A percentile compares a stretch with the other conserved stretches of the same genome.
Conservation (phyloP, 2,113 vertebrate genomes). For the Miniopterus natalensis region DNA sequence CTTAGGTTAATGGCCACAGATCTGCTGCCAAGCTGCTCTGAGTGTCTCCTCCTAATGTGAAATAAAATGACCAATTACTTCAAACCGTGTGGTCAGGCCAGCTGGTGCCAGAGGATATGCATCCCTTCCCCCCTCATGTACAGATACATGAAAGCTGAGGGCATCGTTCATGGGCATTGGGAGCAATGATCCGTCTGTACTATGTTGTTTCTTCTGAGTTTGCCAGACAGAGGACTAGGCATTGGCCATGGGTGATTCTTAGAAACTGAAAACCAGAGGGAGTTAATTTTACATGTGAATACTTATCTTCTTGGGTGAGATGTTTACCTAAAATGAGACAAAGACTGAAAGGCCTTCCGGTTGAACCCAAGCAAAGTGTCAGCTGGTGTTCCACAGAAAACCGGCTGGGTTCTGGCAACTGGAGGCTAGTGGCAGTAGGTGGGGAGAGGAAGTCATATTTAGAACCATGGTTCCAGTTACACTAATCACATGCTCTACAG, state of each 20-base stretch:
- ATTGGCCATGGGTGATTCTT: neutral
- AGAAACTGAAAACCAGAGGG: conserved; percentile 33
- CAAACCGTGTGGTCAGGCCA: conserved; percentile 40
- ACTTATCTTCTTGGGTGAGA: conserved; percentile 49
- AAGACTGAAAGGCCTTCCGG: neutral
- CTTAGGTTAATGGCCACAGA: conserved; percentile 76
- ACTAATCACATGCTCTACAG: neutral
- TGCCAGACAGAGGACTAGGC: conserved; percentile 1
- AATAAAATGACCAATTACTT: conserved; percentile 70
- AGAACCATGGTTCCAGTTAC: conserved; percentile 35
- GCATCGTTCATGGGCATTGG: neutral
- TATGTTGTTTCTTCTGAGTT: neutral
- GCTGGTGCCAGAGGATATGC: neutral
- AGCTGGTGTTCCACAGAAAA: conserved; percentile 4
- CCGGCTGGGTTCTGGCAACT: neutral
- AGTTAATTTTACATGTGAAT: conserved; percentile 26
- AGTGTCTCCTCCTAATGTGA: conserved; percentile 60
- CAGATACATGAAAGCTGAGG: neutral
- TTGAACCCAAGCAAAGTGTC: neutral
- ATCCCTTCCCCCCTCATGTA: conserved; percentile 15
- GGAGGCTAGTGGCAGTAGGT: neutral
- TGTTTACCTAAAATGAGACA: conserved; percentile 5
- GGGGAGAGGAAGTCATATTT: neutral
- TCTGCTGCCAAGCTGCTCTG: conserved; percentile 70
- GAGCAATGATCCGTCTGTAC: neutral